These are phyloP conservation scores for Poeciliopsis presidionis DNA, from an alignment of 2,797 vertebrate species.

Conservation along the genomic window DNA sequence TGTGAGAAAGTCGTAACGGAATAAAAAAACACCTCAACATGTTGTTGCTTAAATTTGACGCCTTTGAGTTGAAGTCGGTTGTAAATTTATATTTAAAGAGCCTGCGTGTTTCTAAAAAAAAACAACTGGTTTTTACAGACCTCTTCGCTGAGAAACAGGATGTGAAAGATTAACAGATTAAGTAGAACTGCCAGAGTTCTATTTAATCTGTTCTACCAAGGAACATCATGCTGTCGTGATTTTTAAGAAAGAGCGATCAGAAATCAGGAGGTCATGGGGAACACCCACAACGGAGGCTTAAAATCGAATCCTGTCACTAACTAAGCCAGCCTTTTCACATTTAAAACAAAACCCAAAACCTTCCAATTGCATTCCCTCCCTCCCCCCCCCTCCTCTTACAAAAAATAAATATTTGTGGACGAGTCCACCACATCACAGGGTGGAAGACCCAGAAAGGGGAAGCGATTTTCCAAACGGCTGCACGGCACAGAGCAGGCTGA, in stretches of 20 bases:
- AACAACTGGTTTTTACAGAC: not conserved
- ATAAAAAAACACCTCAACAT: not conserved
- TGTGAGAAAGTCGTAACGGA: not conserved
- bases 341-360: not conserved
- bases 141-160: not conserved
- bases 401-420: not conserved
- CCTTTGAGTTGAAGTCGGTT: not conserved
- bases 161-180: not conserved
- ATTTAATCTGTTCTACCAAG: not conserved
- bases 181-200: not conserved
- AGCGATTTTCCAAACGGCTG: slow-evolving; percentile 39
- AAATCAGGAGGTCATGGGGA: not conserved
- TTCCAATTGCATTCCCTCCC: not conserved
- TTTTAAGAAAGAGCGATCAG: not conserved
- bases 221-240: not conserved
- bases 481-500: slow-evolving; percentile 45
- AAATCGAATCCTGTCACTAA: not conserved
- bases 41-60: not conserved
- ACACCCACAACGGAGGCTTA: not conserved
- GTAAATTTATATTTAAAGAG: not conserved
- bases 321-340: not conserved
- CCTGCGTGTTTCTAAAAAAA: not conserved
- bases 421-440: not conserved
- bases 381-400: not conserved
- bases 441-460: slow-evolving; percentile 36